These are phyloP conservation scores for Aelia acuminata DNA, from an alignment of 2,888 invertebrate genomes.

Conservation along the genomic window DNA sequence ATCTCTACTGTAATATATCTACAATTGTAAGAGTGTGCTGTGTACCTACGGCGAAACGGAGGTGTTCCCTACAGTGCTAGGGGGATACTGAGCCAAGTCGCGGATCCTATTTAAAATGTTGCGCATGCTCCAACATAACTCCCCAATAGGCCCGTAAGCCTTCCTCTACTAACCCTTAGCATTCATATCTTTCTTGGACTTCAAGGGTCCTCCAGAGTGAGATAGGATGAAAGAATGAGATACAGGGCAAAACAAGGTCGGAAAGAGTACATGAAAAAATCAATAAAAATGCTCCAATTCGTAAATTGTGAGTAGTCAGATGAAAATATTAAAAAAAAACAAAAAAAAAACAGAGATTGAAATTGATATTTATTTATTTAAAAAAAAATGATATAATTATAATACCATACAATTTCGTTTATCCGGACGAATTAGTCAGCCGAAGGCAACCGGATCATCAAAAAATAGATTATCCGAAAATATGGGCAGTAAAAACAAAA, in stretches of 20 bases:
- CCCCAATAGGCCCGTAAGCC: not conserved
- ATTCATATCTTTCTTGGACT: not conserved
- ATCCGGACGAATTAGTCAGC: no score
- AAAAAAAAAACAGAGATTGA: no score
- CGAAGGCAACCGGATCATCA: no score
- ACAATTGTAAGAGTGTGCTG: conserved; percentile 19
- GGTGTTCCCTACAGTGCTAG: conserved; percentile 16
- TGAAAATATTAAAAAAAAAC: no score
- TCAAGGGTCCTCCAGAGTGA: not conserved
- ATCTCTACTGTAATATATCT: conserved; percentile 5
- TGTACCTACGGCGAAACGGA: conserved; percentile 6
- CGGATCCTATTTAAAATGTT: conserved; percentile 7
- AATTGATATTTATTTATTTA: no score
- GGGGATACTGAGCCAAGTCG: not conserved
- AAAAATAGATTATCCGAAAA: no score
- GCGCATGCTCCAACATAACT: conserved; percentile 21
- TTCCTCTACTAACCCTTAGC: not conserved
- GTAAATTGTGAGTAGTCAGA: no score
- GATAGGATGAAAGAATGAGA: not conserved
- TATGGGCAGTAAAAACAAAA: no score
- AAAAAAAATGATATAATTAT: no score
- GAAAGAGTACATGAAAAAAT: not conserved
- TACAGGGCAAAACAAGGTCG: not conserved
- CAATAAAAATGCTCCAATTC: no score
- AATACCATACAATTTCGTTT: no score